Evolutionary conservation across 2,888 invertebrate genomes (phyloP).

Genomic region (Boloria euphrosyne): DNA sequence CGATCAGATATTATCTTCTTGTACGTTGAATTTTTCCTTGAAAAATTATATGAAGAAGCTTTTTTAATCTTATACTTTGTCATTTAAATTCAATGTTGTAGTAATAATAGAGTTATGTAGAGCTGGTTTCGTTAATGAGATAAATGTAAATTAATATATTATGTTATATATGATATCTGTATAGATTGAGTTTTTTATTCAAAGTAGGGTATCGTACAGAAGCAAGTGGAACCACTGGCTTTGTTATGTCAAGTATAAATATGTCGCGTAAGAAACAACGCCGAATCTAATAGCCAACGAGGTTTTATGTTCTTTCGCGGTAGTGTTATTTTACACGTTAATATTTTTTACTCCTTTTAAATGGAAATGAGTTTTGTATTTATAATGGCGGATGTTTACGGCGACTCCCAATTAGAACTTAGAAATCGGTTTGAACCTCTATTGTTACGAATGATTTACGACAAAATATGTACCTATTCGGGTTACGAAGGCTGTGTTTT

Average conservation of each 20-base stretch:
- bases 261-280: conserved; percentile 62
- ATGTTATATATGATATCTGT: background rate
- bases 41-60: background rate
- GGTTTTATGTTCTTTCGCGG: conserved; percentile 49
- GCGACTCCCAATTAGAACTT: conserved; percentile 63
- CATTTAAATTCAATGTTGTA: background rate
- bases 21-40: conserved; percentile 4
- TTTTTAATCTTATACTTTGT: background rate
- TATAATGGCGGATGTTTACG: conserved; percentile 53
- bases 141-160: background rate
- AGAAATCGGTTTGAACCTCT: conserved; percentile 54
- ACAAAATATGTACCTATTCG: conserved; percentile 40
- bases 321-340: conserved; percentile 66
- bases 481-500: conserved; percentile 27
- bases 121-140: too few species aligned
- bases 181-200: background rate
- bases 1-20: conserved; percentile 6
- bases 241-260: conserved; percentile 53
- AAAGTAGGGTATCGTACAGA: background rate
- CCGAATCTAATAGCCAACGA: conserved; percentile 66
- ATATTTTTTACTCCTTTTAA: conserved; percentile 56
- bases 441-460: conserved; percentile 77
- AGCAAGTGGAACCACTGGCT: too few species aligned
- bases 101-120: too few species aligned
- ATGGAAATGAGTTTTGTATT: conserved; percentile 53